phyloP scores from a whole-genome alignment of 35 echinoderm and acorn worm genomes.

The Apostichopus japonicus region DNA sequence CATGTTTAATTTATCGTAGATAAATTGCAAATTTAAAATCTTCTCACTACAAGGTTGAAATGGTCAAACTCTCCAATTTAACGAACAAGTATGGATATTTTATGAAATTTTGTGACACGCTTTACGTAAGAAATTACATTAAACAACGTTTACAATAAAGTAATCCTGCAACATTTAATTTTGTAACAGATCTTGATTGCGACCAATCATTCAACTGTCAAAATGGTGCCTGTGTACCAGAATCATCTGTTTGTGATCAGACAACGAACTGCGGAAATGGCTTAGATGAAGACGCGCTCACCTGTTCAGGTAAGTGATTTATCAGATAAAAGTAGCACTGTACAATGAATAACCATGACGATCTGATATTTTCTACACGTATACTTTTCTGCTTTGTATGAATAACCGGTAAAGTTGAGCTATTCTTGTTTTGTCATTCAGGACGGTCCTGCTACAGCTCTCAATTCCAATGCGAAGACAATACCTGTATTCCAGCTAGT shows the following conservation, averaged over 20 bases:
- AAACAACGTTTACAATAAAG: too few species aligned
- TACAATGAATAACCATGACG: too few species aligned
- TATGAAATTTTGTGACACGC: too few species aligned
- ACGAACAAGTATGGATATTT: too few species aligned
- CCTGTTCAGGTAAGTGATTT: constrained; percentile 1
- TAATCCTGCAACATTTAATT: not conserved
- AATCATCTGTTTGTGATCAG: not conserved
- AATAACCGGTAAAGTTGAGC: too few species aligned
- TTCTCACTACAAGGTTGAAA: too few species aligned
- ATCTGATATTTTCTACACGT: too few species aligned
- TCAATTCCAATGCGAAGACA: not conserved
- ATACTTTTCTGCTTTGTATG: too few species aligned
- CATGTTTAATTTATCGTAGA: not conserved
- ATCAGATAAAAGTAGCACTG: not conserved
- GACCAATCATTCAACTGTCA: not conserved
- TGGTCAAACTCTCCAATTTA: too few species aligned
- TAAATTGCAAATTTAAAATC: too few species aligned
- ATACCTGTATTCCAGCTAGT: not conserved
- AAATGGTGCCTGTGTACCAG: constrained; percentile 5
- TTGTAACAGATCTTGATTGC: constrained; percentile 4
- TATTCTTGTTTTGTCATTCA: not conserved
- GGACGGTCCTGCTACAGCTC: not conserved
- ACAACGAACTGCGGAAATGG: not conserved
- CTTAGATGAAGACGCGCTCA: not conserved
- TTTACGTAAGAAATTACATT: too few species aligned